A percentile compares a stretch with the other conserved stretches of the same genome.
Conservation (phyloP, 2,888 invertebrate species). For the Andrena praecox region DNA sequence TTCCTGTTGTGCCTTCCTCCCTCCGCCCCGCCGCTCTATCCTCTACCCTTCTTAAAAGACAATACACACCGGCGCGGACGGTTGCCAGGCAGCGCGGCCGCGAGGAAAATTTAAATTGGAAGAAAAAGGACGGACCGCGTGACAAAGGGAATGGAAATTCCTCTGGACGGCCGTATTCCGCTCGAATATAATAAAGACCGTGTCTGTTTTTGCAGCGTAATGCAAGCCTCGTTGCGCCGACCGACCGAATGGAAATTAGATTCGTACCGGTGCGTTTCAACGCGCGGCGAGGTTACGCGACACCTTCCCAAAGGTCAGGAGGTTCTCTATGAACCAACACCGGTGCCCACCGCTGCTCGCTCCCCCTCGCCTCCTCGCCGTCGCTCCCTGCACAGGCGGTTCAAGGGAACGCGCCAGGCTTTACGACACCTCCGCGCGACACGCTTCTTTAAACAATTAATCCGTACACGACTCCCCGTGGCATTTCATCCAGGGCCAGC, state of each 20-base stretch:
- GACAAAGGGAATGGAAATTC: constrained; percentile 51
- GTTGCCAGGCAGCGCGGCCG: constrained; percentile 6
- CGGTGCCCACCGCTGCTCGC: not conserved
- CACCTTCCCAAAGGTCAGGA: constrained; percentile 44
- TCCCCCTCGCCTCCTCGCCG: not conserved
- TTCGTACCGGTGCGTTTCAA: constrained; percentile 33
- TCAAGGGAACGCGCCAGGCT: constrained; percentile 12
- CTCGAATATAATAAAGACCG: constrained; percentile 16
- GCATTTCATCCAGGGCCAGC: constrained; percentile 22
- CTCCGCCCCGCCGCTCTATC: not conserved
- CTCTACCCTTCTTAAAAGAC: not conserved
- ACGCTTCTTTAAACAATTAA: constrained; percentile 37
- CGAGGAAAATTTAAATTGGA: constrained; percentile 38
- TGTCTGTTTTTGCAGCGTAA: constrained; percentile 41
- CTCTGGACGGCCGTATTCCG: not conserved
- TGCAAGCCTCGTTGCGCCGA: constrained; percentile 13
- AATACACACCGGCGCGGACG: not conserved
- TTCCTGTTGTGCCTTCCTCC: not conserved
- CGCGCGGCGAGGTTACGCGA: constrained; percentile 34
- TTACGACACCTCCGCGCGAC: constrained; percentile 32
- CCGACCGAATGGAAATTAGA: constrained; percentile 45
- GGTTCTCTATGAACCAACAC: constrained; percentile 23
- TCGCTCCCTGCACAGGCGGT: not conserved
- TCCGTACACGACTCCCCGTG: not conserved
- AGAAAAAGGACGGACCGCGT: not conserved